These are phyloP conservation scores for Dryas iulia DNA, from an alignment of 1,140 invertebrate species.

Conservation along the genomic window DNA sequence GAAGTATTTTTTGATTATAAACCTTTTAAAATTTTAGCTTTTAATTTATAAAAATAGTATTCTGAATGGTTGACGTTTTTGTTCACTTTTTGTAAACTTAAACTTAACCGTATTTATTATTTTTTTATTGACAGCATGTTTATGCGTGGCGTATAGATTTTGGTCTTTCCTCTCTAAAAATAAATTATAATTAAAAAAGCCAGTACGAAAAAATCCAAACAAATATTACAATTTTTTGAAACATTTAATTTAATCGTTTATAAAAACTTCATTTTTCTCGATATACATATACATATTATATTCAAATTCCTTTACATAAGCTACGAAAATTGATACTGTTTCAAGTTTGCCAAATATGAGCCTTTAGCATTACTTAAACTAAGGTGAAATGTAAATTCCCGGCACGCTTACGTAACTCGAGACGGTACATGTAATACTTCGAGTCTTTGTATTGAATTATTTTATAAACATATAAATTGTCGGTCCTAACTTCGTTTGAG, in stretches of 20 bases:
- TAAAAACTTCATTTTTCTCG: too few species aligned
- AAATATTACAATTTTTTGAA: too few species aligned
- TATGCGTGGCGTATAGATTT: too few species aligned
- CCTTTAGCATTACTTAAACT: background rate
- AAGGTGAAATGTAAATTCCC: background rate
- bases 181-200: too few species aligned
- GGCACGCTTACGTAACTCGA: constrained; percentile 1
- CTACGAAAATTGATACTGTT: background rate
- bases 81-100: too few species aligned
- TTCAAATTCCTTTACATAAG: background rate
- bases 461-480: background rate
- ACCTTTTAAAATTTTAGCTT: background rate
- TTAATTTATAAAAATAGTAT: background rate
- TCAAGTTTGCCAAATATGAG: background rate
- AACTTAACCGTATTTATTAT: too few species aligned
- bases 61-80: too few species aligned
- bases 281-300: background rate
- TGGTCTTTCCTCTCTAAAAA: too few species aligned
- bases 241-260: too few species aligned
- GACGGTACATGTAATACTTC: background rate
- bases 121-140: too few species aligned
- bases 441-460: background rate
- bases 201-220: too few species aligned
- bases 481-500: too few species aligned
- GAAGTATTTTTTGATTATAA: background rate